Evolutionary conservation across 2,113 vertebrate species (phyloP), one percentile per base, ranked within the genome.

Genomic region (Mustelus asterias): DNA sequence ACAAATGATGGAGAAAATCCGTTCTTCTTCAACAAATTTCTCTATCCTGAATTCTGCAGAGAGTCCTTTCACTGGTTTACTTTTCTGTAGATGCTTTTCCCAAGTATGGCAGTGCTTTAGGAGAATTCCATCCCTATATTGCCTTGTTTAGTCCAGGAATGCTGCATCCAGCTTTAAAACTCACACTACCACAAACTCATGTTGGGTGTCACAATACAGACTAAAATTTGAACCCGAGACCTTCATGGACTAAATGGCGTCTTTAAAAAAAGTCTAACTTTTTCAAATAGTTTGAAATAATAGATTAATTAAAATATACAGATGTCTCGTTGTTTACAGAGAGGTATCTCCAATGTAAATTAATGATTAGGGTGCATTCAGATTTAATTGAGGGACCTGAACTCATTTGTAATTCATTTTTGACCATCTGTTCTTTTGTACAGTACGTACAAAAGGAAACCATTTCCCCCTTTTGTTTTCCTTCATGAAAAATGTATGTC

Each of bases 341-440:
- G 16, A 93, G 54, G 1, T 95, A 95, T 72, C 44, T 70, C 69
- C 37, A 95, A 72, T 14, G 37, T 72, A 72, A 54, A 95, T 7
- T 48, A 94, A 94, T 94, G 65, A 22, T 69, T 44, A 70, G 37
- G 93, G 41, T 67, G 63, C 65, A 93, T 67, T 94, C 65, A 94
- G 65, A 33, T 70, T 70, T 94, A 41, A 70, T 44, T 44, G 16
- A 94, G 67, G 65, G 41, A 76, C 94, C 41, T 95, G 41, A 70
- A 95, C 94, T 76, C 94, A 70, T 95, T 95, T 95, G 94, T 72
- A 95, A 95, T 95, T 76, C 41, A 95, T 95, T 95, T 54, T 37
- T 95, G 94, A 95, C 94, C 69, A 72, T 95, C 94, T 95, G 94
- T 72, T 95, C 94, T 72, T 72, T 95, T 95, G 94, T 70, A 95